A percentile compares a stretch with the other conserved stretches of the same genome.
Conservation (phyloP, 2,797 vertebrate genomes). For the Siniperca obscura region DNA sequence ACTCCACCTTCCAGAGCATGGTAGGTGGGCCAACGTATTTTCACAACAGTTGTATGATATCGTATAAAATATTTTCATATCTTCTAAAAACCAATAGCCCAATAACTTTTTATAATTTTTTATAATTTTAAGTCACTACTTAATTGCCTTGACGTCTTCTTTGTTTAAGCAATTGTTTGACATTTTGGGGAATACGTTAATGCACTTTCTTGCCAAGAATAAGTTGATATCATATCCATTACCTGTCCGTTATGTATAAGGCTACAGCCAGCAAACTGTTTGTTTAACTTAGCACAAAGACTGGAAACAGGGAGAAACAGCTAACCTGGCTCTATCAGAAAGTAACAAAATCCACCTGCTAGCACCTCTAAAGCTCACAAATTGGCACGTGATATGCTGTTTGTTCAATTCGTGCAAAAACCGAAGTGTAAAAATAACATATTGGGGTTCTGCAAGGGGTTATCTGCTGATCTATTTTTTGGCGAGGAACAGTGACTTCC, state of each 20-base stretch:
- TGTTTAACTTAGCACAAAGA: not conserved
- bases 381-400: not conserved
- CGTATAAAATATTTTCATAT: fast-evolving
- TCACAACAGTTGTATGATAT: not conserved
- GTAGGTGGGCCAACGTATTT: conserved; percentile 66
- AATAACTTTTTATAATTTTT: too few species aligned
- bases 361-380: not conserved
- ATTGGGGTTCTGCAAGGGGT: too few species aligned
- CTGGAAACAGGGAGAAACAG: not conserved
- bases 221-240: not conserved
- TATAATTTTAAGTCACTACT: not conserved
- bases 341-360: not conserved
- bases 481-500: too few species aligned
- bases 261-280: too few species aligned
- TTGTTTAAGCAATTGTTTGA: not conserved
- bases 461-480: too few species aligned
- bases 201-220: not conserved
- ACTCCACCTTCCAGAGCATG: conserved; percentile 98
- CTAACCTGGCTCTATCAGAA: too few species aligned
- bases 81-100: not conserved
- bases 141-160: not conserved
- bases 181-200: not conserved
- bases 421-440: too few species aligned
- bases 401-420: not conserved
- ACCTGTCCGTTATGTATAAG: not conserved